phyloP scores from a whole-genome alignment of 2,888 invertebrate species.

The Pristionchus fissidentatus region DNA sequence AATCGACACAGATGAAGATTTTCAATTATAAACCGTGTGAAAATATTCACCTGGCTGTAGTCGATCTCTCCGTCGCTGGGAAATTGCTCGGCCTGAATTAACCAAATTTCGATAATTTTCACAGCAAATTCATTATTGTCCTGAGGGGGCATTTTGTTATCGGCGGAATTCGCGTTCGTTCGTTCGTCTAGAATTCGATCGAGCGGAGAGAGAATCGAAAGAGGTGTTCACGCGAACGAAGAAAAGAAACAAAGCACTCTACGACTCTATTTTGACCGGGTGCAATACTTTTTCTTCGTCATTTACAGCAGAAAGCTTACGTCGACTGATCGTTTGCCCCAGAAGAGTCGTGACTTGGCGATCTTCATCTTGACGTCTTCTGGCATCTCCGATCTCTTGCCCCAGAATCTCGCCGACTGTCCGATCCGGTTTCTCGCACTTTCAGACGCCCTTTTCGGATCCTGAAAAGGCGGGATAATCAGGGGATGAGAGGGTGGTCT shows the following conservation, averaged over 20 bases:
- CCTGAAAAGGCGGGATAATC: not conserved
- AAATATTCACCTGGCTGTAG: constrained; percentile 15
- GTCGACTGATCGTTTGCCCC: constrained; percentile 42
- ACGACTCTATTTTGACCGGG: no score
- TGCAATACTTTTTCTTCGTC: no score
- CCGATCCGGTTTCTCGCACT: not conserved
- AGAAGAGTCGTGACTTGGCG: constrained; percentile 38
- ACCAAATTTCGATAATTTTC: no score
- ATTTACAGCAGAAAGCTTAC: constrained; percentile 3
- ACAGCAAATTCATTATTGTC: not conserved
- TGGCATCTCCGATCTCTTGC: constrained; percentile 25
- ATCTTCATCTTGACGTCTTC: not conserved
- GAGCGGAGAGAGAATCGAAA: not conserved
- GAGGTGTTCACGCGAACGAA: not conserved
- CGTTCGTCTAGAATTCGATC: not conserved
- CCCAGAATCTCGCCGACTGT: constrained; percentile 28
- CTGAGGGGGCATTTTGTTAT: not conserved
- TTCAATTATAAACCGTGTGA: not conserved
- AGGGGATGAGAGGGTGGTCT: no score
- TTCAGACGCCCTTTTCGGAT: not conserved
- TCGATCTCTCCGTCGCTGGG: not conserved
- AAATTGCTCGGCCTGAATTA: constrained; percentile 34
- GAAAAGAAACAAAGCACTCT: not conserved
- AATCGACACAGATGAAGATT: not conserved
- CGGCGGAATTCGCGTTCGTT: not conserved